Evolutionary conservation across 92 coral and sea anemone species (phyloP).

Genomic region (Porites evermanni): DNA sequence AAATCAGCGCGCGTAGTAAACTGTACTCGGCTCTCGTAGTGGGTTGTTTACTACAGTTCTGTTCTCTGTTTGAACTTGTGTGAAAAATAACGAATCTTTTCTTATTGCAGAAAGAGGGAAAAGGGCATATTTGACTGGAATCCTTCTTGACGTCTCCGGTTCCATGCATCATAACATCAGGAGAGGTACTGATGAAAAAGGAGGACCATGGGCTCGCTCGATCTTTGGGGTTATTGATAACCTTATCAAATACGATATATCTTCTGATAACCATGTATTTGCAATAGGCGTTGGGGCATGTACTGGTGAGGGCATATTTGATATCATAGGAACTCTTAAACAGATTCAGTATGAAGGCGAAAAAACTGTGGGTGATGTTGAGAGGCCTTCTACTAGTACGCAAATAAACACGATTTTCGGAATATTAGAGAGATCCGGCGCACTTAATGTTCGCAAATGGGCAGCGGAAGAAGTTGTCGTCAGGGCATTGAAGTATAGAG

Average conservation of each 20-base stretch:
- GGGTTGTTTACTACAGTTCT: too few relatives aligned
- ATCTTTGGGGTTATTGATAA: slow-evolving; percentile 62
- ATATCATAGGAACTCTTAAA: slow-evolving; percentile 21
- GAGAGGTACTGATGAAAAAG: slow-evolving; percentile 28
- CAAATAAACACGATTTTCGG: background rate
- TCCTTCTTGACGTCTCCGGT: slow-evolving; percentile 67
- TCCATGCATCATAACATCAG: slow-evolving; percentile 60
- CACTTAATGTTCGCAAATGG: slow-evolving; percentile 55
- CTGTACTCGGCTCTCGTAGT: too few relatives aligned
- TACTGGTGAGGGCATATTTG: slow-evolving; percentile 21
- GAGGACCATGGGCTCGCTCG: slow-evolving; percentile 66
- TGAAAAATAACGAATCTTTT: too few relatives aligned
- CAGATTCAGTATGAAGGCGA: too few relatives aligned
- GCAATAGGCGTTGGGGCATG: slow-evolving; percentile 59
- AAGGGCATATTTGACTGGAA: slow-evolving; percentile 48
- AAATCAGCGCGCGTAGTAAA: too few relatives aligned
- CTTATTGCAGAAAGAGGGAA: too few relatives aligned
- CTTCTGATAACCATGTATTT: slow-evolving; percentile 57
- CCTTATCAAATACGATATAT: slow-evolving; percentile 66
- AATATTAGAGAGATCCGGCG: slow-evolving; percentile 53
- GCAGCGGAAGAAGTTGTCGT: slow-evolving; percentile 13
- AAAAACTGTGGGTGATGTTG: too few relatives aligned
- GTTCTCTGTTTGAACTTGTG: too few relatives aligned
- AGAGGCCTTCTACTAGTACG: background rate
- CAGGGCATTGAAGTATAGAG: background rate